Evolutionary conservation across 2,113 vertebrate species (phyloP), one percentile per base, ranked within the genome.

Genomic region (Gila orcuttii): DNA sequence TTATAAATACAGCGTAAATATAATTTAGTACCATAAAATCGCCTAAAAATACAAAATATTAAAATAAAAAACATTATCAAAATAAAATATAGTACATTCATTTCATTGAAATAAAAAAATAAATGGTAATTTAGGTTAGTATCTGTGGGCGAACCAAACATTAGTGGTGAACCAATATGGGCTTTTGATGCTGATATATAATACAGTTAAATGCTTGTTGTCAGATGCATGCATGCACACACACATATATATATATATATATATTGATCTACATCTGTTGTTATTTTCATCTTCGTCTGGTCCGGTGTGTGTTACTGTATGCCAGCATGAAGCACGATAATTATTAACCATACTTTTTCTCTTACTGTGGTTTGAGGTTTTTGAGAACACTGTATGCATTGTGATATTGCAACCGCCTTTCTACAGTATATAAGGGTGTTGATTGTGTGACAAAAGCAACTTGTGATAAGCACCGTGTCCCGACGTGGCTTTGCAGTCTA

Each of bases 341-440:
- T 87, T 45, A 47, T 85, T 81, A 82, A 50, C 23, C 8, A 1
- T 36, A 23, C 39, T 19, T 76, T 21, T 47, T 68, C 73, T 62
- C 17, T 76, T 42, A 85, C 2, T 60, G 39, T 66, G 60, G 83
- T 52, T 52, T 66, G 83, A 77, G 45, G 25, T 71, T 66, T 52
- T 2, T 45, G 28, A 52, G 9, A 81, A 81, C 68, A 81, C 52
- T 66, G 77, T 57, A 68, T 66, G 6, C 21, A 5, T 68, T 79
- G 80, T 79, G 79, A 80, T 47, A 64, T 28, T 12, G 39, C 4
- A 23, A 17, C 23, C 2, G 3, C 39, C 36, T 28, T 17, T 79
- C 17, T 64, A 12, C 7, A 5, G 23, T 21, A 64, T 62, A 62
- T 62, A 11, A 80, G 59, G 1, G 59, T 60, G 76, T 39, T 33